Percentiles rank a stretch among this genome's conserved stretches.
These are phyloP conservation scores for Catharus minimus DNA, from an alignment of 2,113 vertebrate genomes.

Conservation along the genomic window DNA sequence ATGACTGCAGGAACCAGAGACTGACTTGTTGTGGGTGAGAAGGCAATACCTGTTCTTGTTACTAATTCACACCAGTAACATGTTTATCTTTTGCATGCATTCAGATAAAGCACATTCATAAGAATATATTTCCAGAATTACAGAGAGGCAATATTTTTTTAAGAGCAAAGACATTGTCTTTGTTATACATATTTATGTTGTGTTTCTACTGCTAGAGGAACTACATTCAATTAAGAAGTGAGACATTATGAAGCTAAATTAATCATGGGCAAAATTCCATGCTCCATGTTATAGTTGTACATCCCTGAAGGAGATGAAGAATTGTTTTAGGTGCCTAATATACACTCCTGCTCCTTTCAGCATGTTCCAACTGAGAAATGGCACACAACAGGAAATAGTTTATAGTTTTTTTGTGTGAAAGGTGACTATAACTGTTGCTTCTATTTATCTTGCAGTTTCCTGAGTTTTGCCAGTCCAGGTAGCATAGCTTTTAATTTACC, in stretches of 20 bases:
- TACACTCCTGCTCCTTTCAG: conserved; percentile 50
- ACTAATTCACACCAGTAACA: not conserved
- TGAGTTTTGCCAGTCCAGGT: conserved; percentile 66
- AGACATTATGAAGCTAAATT: not conserved
- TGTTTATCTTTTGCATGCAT: not conserved
- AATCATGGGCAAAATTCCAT: not conserved
- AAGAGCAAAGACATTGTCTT: not conserved
- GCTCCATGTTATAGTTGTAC: not conserved
- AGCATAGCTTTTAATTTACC: conserved; percentile 59
- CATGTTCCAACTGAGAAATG: conserved; percentile 79
- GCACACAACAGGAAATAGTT: conserved; percentile 86
- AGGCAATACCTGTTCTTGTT: not conserved
- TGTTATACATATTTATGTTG: not conserved
- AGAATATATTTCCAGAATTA: not conserved
- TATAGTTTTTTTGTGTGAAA: conserved; percentile 73
- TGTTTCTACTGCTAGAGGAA: conserved; percentile 37
- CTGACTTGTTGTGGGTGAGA: not conserved
- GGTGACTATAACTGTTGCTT: conserved; percentile 82
- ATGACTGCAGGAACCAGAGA: not conserved
- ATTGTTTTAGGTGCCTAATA: conserved; percentile 5
- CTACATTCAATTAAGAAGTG: conserved; percentile 11
- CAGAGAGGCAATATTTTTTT: not conserved
- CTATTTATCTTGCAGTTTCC: conserved; percentile 76
- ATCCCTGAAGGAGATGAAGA: not conserved
- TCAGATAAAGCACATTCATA: not conserved